phyloP scores from a whole-genome alignment of 2,888 invertebrate species.

The Noctua comes region DNA sequence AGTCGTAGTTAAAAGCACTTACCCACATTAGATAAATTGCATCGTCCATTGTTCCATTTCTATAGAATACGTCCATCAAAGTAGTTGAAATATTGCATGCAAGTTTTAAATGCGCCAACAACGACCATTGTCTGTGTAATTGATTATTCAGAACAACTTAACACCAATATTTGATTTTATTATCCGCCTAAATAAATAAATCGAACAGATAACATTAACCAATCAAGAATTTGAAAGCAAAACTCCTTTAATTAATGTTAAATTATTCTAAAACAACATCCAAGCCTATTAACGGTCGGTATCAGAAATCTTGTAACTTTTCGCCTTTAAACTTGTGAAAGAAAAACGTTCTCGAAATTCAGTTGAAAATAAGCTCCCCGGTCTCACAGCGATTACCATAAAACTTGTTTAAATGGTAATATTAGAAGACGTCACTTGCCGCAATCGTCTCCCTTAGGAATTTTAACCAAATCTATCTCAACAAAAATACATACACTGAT shows the following conservation, averaged over 20 bases:
- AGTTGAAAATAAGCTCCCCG: conserved; percentile 85
- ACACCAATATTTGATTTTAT: conserved; percentile 40
- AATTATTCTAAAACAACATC: conserved; percentile 83
- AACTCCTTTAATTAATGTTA: conserved; percentile 84
- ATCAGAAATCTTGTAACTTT: conserved; percentile 86
- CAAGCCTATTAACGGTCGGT: conserved; percentile 84
- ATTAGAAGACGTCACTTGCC: conserved; percentile 88
- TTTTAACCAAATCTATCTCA: conserved; percentile 79
- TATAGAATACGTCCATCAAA: conserved; percentile 12
- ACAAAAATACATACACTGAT: conserved; percentile 59
- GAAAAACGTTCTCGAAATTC: conserved; percentile 87
- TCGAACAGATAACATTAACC: conserved; percentile 71
- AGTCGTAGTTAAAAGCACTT: conserved; percentile 8
- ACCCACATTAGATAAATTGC: conserved; percentile 18
- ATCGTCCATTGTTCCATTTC: conserved; percentile 13
- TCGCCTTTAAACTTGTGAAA: conserved; percentile 84
- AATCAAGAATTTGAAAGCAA: conserved; percentile 72
- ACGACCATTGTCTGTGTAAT: conserved; percentile 1
- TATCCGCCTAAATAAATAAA: conserved; percentile 62
- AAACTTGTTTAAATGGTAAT: conserved; percentile 91
- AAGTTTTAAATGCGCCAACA: background rate
- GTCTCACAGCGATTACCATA: conserved; percentile 87
- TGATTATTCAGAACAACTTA: conserved; percentile 16
- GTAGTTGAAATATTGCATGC: conserved; percentile 2
- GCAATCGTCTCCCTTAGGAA: conserved; percentile 78